A percentile compares a stretch with the other conserved stretches of the same genome.
These are phyloP conservation scores for Agelas oroides DNA, from an alignment of 37 sponge, comb jelly and placozoan species.

Conservation along the genomic window DNA sequence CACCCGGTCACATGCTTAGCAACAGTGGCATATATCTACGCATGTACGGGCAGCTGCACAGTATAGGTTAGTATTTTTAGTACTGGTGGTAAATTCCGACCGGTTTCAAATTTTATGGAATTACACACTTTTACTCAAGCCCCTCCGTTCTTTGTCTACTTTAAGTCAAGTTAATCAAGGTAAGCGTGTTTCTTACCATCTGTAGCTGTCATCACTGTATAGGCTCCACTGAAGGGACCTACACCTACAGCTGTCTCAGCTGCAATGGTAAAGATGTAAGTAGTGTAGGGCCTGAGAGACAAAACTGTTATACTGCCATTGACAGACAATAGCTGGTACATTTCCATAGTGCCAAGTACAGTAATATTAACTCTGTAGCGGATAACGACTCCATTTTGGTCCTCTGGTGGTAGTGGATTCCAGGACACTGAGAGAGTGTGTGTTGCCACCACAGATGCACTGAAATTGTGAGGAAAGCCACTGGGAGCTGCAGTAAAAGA, in stretches of 20 bases:
- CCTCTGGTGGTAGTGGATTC: slow-evolving; percentile 17
- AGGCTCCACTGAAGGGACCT: slow-evolving; percentile 28
- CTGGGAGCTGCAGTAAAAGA: too few relatives aligned
- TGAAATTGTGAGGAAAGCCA: not conserved
- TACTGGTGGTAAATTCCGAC: too few relatives aligned
- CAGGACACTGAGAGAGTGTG: not conserved
- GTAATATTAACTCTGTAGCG: not conserved
- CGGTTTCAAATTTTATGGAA: too few relatives aligned
- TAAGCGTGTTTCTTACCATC: slow-evolving; percentile 19
- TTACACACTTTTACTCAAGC: too few relatives aligned
- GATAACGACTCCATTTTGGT: slow-evolving; percentile 39
- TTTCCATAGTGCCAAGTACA: not conserved
- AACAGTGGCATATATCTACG: too few relatives aligned
- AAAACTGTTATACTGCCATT: not conserved
- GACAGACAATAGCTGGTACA: not conserved
- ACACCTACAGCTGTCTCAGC: slow-evolving; percentile 28
- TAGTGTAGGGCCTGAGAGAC: slow-evolving; percentile 33
- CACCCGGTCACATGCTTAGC: too few relatives aligned
- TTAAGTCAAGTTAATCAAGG: too few relatives aligned
- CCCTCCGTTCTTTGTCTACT: too few relatives aligned
- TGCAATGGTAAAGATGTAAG: slow-evolving; percentile 37
- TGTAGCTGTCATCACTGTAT: slow-evolving; percentile 7
- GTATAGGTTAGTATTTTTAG: too few relatives aligned
- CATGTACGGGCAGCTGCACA: too few relatives aligned
- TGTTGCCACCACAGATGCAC: not conserved